Conservation (phyloP, 1,140 invertebrate genomes). For the Cardiocondyla obscurior region DNA sequence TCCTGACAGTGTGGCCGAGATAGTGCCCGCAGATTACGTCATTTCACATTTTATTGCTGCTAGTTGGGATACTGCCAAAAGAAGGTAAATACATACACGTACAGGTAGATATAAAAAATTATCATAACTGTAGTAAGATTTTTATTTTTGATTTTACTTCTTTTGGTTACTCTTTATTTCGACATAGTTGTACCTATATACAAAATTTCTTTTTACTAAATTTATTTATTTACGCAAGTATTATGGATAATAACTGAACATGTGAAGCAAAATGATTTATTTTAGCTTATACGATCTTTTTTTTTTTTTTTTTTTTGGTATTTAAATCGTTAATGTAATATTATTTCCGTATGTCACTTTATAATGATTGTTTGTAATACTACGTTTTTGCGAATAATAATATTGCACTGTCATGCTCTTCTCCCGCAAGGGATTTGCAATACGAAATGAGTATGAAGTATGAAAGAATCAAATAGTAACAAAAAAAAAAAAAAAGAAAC, state of each 20-base stretch:
- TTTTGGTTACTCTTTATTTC: not conserved
- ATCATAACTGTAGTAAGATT: not conserved
- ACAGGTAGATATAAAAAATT: not conserved
- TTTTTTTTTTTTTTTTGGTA: not conserved
- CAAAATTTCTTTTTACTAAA: no score
- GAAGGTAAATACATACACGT: slow-evolving; percentile 69
- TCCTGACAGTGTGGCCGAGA: slow-evolving; percentile 87
- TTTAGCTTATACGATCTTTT: no score
- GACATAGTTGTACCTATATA: not conserved
- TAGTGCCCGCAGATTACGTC: slow-evolving; percentile 94
- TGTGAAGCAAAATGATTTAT: no score
- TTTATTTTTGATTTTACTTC: not conserved
- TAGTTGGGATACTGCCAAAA: slow-evolving; percentile 87
- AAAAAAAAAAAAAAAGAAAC: no score
- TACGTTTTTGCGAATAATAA: not conserved
- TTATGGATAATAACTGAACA: no score
- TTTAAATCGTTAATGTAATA: not conserved
- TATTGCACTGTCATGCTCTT: no score
- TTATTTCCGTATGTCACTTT: not conserved
- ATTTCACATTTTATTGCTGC: slow-evolving; percentile 92
- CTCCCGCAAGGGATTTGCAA: no score
- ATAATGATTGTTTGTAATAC: not conserved
- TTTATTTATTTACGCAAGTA: no score
- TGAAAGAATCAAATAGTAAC: no score
- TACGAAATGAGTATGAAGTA: no score